These are phyloP conservation scores for Elachura formosa DNA, from an alignment of 2,113 vertebrate genomes.

Conservation along the genomic window DNA sequence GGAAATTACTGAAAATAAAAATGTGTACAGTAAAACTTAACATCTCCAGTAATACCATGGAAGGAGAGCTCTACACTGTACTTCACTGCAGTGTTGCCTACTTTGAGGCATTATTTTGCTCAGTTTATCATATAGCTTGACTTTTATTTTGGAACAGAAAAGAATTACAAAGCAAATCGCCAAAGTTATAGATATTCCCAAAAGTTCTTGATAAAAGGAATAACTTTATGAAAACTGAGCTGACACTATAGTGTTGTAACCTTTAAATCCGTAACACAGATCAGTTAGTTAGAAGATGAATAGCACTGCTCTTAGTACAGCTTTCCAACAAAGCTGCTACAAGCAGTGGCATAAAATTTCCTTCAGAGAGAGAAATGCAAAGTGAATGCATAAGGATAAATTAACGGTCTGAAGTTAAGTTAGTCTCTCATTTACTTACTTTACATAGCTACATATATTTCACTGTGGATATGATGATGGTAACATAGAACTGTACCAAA, in stretches of 20 bases:
- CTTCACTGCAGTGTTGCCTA: not conserved
- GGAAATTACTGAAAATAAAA: not conserved
- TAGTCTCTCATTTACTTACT: not conserved
- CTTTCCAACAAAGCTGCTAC: not conserved
- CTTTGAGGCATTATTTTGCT: conserved; percentile 33
- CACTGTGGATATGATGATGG: not conserved
- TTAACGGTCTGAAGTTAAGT: not conserved
- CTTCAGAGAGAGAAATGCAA: not conserved
- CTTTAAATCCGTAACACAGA: not conserved
- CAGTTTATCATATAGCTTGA: not conserved
- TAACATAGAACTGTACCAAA: not conserved
- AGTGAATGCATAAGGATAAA: not conserved
- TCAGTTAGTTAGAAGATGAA: not conserved
- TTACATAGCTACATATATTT: not conserved
- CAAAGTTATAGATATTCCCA: not conserved
- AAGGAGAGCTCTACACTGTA: not conserved
- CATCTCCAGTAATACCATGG: not conserved
- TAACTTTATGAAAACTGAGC: not conserved
- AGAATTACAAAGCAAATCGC: conserved; percentile 25
- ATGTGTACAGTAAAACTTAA: not conserved
- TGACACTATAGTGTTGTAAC: not conserved
- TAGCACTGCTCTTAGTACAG: not conserved
- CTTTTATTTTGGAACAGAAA: conserved; percentile 45
- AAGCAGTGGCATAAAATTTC: not conserved
- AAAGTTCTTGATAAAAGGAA: not conserved